These are phyloP conservation scores for Crypturellus undulatus DNA, from an alignment of 2,113 vertebrate genomes.

Conservation along the genomic window DNA sequence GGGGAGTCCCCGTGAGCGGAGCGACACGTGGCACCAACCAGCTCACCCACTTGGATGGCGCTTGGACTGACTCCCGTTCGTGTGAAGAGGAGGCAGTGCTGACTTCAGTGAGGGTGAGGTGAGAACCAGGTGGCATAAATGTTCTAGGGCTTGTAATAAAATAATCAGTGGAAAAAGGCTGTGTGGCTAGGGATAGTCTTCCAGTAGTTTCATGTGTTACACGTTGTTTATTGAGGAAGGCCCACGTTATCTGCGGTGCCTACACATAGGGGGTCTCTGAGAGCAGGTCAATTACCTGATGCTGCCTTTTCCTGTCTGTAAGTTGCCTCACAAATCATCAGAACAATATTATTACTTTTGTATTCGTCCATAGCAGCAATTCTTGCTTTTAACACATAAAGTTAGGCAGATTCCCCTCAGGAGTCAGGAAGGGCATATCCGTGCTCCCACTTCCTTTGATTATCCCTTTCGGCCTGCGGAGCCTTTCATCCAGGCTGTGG, in stretches of 20 bases:
- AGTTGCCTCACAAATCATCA: fast-evolving
- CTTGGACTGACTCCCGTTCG: no score
- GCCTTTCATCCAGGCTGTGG: background rate
- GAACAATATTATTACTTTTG: background rate
- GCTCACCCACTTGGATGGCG: fast-evolving
- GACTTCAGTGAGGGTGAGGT: fast-evolving
- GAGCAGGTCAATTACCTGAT: no score
- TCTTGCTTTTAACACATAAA: background rate
- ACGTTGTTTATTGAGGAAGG: no score
- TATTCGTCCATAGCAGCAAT: fast-evolving
- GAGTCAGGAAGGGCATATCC: fast-evolving
- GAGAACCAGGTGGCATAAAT: background rate
- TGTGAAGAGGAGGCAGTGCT: fast-evolving
- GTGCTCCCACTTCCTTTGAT: background rate
- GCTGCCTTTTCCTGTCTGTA: fast-evolving
- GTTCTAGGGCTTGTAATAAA: fast-evolving
- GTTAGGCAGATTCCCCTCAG: no score
- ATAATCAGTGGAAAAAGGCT: fast-evolving
- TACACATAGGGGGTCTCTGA: fast-evolving
- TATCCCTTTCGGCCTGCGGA: background rate
- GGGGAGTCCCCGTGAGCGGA: fast-evolving
- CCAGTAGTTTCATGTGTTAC: fast-evolving
- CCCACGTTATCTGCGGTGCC: fast-evolving
- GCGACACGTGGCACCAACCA: fast-evolving
- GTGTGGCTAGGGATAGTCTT: background rate